Evolutionary conservation across 2,113 vertebrate species (phyloP).

Genomic region (Pterocles gutturalis): DNA sequence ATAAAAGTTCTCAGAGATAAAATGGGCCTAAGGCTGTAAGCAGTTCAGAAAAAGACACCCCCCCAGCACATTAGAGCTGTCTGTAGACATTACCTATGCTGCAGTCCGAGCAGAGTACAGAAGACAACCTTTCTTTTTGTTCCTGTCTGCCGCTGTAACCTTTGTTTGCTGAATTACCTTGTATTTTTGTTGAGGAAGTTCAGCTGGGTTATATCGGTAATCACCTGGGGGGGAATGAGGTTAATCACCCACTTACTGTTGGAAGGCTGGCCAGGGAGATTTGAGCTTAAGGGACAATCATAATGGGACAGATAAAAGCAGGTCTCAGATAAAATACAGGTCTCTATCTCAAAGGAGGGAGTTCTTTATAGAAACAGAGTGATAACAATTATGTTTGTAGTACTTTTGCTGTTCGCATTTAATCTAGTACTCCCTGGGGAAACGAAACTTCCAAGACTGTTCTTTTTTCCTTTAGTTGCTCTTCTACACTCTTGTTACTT

Average conservation of each 20-base stretch:
- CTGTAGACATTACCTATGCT: not conserved
- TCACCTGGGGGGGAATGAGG: not conserved
- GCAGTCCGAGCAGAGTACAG: not conserved
- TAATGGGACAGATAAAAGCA: slow-evolving; percentile 50
- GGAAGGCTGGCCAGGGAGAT: not conserved
- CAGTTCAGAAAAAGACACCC: not conserved
- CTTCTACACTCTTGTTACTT: not conserved
- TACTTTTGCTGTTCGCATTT: slow-evolving; percentile 23
- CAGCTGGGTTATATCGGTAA: not conserved
- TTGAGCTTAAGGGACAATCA: not conserved
- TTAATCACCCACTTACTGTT: slow-evolving; percentile 10
- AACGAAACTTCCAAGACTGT: not conserved
- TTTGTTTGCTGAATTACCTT: slow-evolving; percentile 22
- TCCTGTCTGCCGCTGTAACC: not conserved
- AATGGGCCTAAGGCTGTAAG: not conserved
- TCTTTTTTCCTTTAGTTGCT: not conserved
- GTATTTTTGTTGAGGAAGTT: slow-evolving; percentile 30
- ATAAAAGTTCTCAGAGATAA: not conserved
- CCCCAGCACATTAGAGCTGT: not conserved
- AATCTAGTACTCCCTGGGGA: not conserved
- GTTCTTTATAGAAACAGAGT: not conserved
- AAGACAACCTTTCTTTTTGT: not conserved
- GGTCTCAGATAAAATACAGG: not conserved
- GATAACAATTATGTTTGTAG: slow-evolving; percentile 51
- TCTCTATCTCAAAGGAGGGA: slow-evolving; percentile 23